phyloP scores from a whole-genome alignment of 2,797 vertebrate genomes.

The Sebastes miniatus region DNA sequence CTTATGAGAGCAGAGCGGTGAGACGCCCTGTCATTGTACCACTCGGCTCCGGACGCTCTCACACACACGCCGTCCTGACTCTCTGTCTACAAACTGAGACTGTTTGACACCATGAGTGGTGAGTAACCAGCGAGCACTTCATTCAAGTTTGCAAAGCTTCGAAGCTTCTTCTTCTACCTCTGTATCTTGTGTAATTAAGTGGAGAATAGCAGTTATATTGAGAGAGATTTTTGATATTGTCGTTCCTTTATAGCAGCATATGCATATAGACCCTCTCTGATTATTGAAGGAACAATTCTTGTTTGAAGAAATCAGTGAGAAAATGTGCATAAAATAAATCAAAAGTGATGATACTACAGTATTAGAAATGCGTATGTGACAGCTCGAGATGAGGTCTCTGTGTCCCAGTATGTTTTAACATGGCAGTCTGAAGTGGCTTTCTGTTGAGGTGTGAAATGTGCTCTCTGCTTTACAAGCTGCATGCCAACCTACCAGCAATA shows the following conservation, averaged over 20 bases:
- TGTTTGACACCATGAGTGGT: conserved; percentile 75
- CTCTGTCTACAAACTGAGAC: conserved; percentile 5
- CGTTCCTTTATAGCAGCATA: not conserved
- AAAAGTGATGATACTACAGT: too few relatives aligned
- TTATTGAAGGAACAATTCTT: not conserved
- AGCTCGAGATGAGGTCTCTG: not conserved
- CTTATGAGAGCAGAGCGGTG: conserved; percentile 53
- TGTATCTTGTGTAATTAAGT: not conserved
- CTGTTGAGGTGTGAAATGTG: conserved; percentile 44
- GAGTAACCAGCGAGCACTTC: conserved; percentile 53
- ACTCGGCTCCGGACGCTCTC: conserved; percentile 19
- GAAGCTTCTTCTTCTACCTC: not conserved
- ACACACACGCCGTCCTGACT: conserved; percentile 2
- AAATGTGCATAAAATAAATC: not conserved
- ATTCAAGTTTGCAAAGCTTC: not conserved
- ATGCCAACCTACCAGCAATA: not conserved
- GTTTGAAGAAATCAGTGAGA: not conserved
- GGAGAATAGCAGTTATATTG: not conserved
- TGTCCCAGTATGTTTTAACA: conserved; percentile 36
- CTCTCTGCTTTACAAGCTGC: not conserved
- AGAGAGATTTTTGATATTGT: not conserved
- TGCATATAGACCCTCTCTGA: rapidly evolving
- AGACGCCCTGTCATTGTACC: conserved; percentile 31
- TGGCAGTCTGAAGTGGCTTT: conserved; percentile 26
- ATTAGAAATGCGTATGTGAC: not conserved